Conservation (phyloP, 2,113 vertebrate species). For the Bothrops jararaca region DNA sequence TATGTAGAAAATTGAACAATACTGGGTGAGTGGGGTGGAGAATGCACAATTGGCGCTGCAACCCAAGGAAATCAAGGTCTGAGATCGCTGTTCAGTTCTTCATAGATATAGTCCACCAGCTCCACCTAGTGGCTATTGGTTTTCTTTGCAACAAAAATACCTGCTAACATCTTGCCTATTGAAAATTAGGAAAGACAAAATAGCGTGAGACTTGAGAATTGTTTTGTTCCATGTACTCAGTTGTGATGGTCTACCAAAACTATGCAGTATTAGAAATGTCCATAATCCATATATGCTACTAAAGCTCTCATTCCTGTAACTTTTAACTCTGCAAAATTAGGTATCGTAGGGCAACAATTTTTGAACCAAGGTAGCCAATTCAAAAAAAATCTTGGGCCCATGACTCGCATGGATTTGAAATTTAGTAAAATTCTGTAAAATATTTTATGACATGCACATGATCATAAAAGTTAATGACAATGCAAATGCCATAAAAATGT, state of each 20-base stretch:
- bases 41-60: conserved; percentile 44
- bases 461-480: background rate
- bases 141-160: background rate
- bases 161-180: background rate
- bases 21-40: conserved; percentile 48
- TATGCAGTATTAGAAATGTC: background rate
- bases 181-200: background rate
- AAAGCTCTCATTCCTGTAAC: background rate
- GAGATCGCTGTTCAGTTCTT: background rate
- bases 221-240: background rate
- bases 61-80: conserved; percentile 63
- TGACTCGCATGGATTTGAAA: background rate
- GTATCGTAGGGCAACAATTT: background rate
- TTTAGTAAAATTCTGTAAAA: background rate
- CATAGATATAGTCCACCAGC: conserved; percentile 57
- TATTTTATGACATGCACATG: background rate
- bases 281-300: background rate
- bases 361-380: background rate
- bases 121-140: conserved; percentile 69
- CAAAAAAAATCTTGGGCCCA: background rate
- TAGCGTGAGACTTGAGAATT: background rate
- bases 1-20: conserved; percentile 51
- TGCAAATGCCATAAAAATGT: background rate
- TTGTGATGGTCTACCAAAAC: background rate
- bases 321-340: background rate